Evolutionary conservation across 2,113 vertebrate species (phyloP).

Genomic region (Phylloscopus trochiloides): DNA sequence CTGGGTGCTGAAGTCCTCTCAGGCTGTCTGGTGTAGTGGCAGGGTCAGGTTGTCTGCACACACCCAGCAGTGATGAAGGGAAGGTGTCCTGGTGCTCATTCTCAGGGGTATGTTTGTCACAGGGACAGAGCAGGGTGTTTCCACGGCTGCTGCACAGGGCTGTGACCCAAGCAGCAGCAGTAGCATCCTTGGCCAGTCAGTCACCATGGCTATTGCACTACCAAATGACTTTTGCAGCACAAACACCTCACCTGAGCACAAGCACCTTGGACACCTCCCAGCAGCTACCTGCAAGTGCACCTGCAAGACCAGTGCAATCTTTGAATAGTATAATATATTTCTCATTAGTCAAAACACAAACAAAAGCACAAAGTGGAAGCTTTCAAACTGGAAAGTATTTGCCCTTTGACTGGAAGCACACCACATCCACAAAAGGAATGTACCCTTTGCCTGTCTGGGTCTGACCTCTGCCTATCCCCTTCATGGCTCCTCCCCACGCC

Average conservation of each 20-base stretch:
- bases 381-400: not conserved
- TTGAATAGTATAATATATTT: not conserved
- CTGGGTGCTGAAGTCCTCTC: not conserved
- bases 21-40: not conserved
- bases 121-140: not conserved
- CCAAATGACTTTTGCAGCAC: not conserved
- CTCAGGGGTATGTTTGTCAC: not conserved
- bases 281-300: not conserved
- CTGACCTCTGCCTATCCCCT: not conserved
- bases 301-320: not conserved
- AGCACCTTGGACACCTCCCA: not conserved
- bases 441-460: not conserved
- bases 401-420: not conserved
- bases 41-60: not conserved
- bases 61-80: not conserved
- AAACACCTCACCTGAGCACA: not conserved
- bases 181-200: not conserved
- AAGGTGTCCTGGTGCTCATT: not conserved
- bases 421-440: not conserved
- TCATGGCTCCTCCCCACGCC: not conserved
- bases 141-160: not conserved
- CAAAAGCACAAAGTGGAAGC: not conserved
- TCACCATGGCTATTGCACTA: accelerated
- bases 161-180: not conserved
- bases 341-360: not conserved